Evolutionary conservation across 2,888 invertebrate species (phyloP).

Genomic region (Laspeyria flexula): DNA sequence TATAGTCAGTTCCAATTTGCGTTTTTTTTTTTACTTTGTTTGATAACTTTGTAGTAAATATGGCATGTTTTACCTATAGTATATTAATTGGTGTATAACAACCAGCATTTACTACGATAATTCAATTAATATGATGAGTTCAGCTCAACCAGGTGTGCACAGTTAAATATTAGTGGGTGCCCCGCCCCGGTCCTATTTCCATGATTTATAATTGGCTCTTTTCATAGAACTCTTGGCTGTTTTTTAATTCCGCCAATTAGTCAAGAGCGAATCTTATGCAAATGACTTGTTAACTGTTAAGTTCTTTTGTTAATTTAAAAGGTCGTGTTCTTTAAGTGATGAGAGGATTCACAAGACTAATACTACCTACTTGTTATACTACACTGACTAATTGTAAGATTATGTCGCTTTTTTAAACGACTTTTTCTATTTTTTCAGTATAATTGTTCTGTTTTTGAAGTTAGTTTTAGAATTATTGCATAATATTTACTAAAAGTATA

Average conservation of each 20-base stretch:
- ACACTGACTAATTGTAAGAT: conserved; percentile 4
- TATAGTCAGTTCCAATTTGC: too few relatives aligned
- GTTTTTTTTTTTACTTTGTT: too few relatives aligned
- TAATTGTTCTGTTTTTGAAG: background rate
- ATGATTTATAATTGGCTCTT: conserved; percentile 14
- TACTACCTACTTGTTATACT: conserved; percentile 7
- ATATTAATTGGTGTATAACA: too few relatives aligned
- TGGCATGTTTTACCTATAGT: too few relatives aligned
- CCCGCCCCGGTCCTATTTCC: too few relatives aligned
- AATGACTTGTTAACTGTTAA: conserved; percentile 67
- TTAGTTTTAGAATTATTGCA: too few relatives aligned
- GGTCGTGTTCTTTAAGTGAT: conserved; percentile 27
- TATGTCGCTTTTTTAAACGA: conserved; percentile 4
- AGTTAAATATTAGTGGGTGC: too few relatives aligned
- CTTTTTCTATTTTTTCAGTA: conserved; percentile 4
- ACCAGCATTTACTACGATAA: too few relatives aligned
- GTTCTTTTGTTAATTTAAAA: conserved; percentile 62
- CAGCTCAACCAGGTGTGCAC: too few relatives aligned
- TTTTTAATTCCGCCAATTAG: conserved; percentile 64
- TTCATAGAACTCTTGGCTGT: conserved; percentile 22
- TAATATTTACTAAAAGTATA: too few relatives aligned
- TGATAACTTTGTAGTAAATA: too few relatives aligned
- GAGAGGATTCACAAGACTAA: conserved; percentile 13
- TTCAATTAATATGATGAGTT: too few relatives aligned
- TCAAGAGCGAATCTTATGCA: conserved; percentile 68